A percentile compares a stretch with the other conserved stretches of the same genome.
phyloP scores from a whole-genome alignment of 2,888 invertebrate genomes.

The Trachelus stipa region DNA sequence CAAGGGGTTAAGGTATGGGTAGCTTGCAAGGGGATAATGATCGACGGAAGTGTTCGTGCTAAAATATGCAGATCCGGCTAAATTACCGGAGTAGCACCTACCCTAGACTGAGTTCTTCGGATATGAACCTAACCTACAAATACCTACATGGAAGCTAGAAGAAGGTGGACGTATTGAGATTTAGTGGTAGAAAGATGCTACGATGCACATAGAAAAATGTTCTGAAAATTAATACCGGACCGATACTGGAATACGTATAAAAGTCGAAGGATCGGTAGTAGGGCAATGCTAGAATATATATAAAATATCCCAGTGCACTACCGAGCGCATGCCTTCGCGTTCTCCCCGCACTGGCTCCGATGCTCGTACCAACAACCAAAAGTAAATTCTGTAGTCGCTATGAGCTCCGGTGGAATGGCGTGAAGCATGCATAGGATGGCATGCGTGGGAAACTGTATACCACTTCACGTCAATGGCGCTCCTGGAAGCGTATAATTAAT shows the following conservation, averaged over 20 bases:
- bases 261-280: not conserved
- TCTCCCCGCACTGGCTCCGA: conserved; percentile 12
- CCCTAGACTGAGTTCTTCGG: conserved; percentile 12
- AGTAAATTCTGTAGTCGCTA: conserved; percentile 18
- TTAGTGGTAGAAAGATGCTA: not conserved
- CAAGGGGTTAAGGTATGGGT: not conserved
- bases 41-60: conserved; percentile 66
- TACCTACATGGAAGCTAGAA: not conserved
- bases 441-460: conserved; percentile 40
- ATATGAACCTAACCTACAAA: conserved; percentile 29
- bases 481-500: conserved; percentile 60
- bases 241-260: not conserved
- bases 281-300: not conserved
- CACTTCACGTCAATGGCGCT: conserved; percentile 14
- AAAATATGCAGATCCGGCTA: conserved; percentile 65
- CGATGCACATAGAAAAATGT: not conserved
- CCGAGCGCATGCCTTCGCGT: conserved; percentile 8
- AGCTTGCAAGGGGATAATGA: conserved; percentile 56
- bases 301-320: not conserved
- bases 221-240: too few species aligned
- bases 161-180: not conserved
- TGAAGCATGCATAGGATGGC: conserved; percentile 26
- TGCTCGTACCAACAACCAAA: not conserved
- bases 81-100: conserved; percentile 61
- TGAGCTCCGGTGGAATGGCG: not conserved